phyloP scores from a whole-genome alignment of 2,888 invertebrate genomes.

The Acronicta leporina region DNA sequence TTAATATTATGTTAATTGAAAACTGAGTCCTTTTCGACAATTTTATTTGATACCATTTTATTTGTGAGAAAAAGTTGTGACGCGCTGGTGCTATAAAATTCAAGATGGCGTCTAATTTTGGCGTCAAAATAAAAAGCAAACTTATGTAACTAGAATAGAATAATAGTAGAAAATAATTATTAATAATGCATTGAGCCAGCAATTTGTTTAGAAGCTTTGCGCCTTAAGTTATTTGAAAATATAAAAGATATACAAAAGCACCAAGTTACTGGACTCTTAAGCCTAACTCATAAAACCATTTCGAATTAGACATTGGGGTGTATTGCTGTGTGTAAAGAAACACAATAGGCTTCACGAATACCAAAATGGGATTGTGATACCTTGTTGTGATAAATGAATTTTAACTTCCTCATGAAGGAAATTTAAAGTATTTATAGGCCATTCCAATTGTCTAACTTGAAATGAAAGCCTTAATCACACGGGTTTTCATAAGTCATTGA shows the following conservation, averaged over 20 bases:
- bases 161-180: constrained; percentile 61
- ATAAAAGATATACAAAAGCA: constrained; percentile 70
- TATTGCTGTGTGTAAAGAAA: background rate
- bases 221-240: constrained; percentile 63
- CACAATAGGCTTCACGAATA: no score
- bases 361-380: no score
- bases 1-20: constrained; percentile 41
- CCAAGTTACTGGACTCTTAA: constrained; percentile 73
- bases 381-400: no score
- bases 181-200: constrained; percentile 80
- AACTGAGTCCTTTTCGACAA: constrained; percentile 45
- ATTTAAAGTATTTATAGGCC: background rate
- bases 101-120: constrained; percentile 48
- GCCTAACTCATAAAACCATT: constrained; percentile 55
- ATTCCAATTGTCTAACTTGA: constrained; percentile 35
- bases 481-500: constrained; percentile 35
- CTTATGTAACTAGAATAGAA: constrained; percentile 57
- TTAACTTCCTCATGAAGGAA: no score
- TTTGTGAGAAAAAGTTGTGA: constrained; percentile 38
- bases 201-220: constrained; percentile 74
- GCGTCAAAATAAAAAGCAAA: constrained; percentile 59
- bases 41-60: constrained; percentile 23
- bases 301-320: constrained; percentile 35
- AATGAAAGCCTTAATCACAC: constrained; percentile 52
- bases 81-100: constrained; percentile 40